Evolutionary conservation across 2,113 vertebrate species (phyloP).

Genomic region (Elanus axillaris): DNA sequence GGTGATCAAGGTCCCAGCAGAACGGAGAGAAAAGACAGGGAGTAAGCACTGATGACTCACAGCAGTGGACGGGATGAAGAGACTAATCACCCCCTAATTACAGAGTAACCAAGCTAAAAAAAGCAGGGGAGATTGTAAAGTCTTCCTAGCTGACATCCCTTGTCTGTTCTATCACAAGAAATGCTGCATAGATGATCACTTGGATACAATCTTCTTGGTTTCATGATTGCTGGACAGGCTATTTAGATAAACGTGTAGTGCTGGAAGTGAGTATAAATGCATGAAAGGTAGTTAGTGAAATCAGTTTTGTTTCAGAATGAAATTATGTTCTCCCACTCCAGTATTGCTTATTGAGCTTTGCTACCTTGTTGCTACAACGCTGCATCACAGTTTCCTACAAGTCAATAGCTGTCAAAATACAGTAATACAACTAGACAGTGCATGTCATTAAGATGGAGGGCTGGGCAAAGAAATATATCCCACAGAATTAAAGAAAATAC

Average conservation of each 20-base stretch:
- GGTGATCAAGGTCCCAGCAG: rapidly evolving
- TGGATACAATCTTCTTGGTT: neutral
- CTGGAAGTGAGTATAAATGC: neutral
- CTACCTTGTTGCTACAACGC: neutral
- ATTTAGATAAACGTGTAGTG: neutral
- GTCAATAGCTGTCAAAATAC: neutral
- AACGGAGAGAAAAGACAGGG: neutral
- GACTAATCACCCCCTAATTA: neutral
- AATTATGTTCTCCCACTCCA: neutral
- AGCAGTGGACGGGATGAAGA: neutral
- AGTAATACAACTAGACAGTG: neutral
- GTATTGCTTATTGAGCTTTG: neutral
- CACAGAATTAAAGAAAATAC: neutral
- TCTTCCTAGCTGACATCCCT: neutral
- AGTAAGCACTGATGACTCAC: neutral
- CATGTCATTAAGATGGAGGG: neutral
- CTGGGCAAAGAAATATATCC: neutral
- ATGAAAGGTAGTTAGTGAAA: neutral
- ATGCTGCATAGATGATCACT: neutral
- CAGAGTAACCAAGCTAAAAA: neutral
- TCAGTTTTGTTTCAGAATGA: neutral
- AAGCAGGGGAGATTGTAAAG: neutral
- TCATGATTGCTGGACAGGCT: neutral
- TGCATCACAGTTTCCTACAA: neutral
- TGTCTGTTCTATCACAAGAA: neutral